A percentile compares a stretch with the other conserved stretches of the same genome.
Conservation (phyloP, 2,888 invertebrate species). For the Rotaria socialis region DNA sequence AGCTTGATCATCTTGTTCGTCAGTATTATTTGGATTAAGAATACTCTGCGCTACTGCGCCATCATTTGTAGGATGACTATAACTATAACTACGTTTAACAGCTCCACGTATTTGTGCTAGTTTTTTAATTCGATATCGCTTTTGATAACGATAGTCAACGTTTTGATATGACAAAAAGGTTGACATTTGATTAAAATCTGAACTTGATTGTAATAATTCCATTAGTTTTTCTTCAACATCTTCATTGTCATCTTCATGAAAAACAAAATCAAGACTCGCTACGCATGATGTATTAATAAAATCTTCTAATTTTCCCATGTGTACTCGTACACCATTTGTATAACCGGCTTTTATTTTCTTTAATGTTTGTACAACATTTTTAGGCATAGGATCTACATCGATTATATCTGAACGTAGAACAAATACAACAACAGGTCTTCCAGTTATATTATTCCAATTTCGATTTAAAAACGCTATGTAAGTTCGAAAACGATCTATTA, state of each 20-base stretch:
- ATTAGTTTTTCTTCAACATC: slow-evolving; percentile 41
- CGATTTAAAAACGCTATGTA: slow-evolving; percentile 96
- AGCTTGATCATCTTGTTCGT: not conserved
- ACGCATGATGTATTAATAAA: slow-evolving; percentile 95
- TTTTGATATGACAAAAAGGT: slow-evolving; percentile 25
- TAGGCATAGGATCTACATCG: not conserved
- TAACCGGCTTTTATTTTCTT: slow-evolving; percentile 96
- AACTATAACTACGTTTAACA: not conserved
- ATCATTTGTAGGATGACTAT: not conserved
- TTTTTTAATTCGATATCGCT: slow-evolving; percentile 23
- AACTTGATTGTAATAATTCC: slow-evolving; percentile 25
- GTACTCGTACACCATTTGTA: slow-evolving; percentile 94
- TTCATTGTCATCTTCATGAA: slow-evolving; percentile 71
- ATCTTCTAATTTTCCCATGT: slow-evolving; percentile 85
- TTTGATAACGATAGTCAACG: slow-evolving; percentile 9
- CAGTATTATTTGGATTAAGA: not conserved
- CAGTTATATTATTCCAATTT: slow-evolving; percentile 88
- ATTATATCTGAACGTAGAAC: not conserved
- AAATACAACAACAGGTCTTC: slow-evolving; percentile 76
- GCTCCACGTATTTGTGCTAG: slow-evolving; percentile 35
- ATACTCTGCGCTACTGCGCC: not conserved
- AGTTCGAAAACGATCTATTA: slow-evolving; percentile 93
- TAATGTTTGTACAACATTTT: slow-evolving; percentile 67
- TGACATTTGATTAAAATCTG: not conserved
- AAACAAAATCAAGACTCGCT: slow-evolving; percentile 85